Conservation (phyloP, 2,888 invertebrate species). For the Tetragonula carbonaria region DNA sequence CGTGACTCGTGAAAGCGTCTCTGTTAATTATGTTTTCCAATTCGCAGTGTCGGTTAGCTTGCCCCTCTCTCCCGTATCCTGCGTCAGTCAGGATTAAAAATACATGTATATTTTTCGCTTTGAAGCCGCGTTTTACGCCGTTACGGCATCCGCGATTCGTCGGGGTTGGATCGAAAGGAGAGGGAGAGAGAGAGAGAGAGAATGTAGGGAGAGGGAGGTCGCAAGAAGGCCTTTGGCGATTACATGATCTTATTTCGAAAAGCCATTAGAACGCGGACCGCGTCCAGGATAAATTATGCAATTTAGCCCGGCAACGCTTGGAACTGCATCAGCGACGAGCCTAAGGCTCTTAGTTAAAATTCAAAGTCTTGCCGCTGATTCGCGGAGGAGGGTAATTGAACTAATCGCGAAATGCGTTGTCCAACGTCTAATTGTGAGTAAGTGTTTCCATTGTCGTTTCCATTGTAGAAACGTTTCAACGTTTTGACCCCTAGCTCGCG, state of each 20-base stretch:
- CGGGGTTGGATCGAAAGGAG: not conserved
- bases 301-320: constrained; percentile 45
- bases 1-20: constrained; percentile 15
- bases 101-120: not conserved
- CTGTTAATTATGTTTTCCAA: constrained; percentile 45
- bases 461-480: not conserved
- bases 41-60: not conserved
- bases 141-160: not conserved
- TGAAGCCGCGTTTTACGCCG: constrained; percentile 3
- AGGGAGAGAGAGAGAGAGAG: no score
- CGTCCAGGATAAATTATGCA: constrained; percentile 67
- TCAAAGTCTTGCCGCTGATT: constrained; percentile 48
- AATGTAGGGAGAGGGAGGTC: not conserved
- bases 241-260: constrained; percentile 66
- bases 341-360: constrained; percentile 61
- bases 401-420: constrained; percentile 14
- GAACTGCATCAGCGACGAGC: constrained; percentile 49
- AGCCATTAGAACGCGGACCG: constrained; percentile 62
- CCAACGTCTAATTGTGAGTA: no score
- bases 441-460: not conserved
- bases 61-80: not conserved
- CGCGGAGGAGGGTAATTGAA: constrained; percentile 26
- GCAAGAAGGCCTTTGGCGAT: constrained; percentile 54
- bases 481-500: not conserved
- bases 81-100: constrained; percentile 11